Evolutionary conservation across 2,113 vertebrate species (phyloP), one percentile per base, ranked within the genome.

Genomic region (Gavialis gangeticus): DNA sequence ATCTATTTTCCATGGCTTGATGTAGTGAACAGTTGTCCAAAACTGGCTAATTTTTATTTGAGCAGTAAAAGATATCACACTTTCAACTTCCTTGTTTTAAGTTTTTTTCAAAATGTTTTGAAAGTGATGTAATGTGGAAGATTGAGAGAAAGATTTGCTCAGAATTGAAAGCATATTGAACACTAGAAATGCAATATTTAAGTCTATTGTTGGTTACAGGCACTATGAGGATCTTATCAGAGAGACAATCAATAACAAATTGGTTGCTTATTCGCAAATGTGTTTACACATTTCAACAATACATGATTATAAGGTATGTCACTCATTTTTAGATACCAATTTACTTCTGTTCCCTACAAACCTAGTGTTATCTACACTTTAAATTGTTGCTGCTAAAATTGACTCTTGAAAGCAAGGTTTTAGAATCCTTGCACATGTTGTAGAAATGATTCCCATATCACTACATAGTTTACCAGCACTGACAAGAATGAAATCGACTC

Each of bases 1-100:
- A 55, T 95, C 67, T 95, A 46, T 96, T 96, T 96, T 94, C 82
- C 82, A 81, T 88, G 84, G 78, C 84, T 92, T 92, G 17, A 84
- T 95, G 66, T 90, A 95, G 95, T 89, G 71, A 69, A 54, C 16
- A 34, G 81, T 89, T 96, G 96, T 96, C 94, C 92, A 95, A 79
- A 84, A 83, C 58, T 90, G 94, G 92, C 79, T 93, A 71, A 77
- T 90, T 96, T 94, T 89, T 82, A 83, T 94, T 87, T 93, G 79
- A 90, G 87, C 82, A 94, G 84, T 77, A 90, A 92, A 93, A 95
- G 27, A 80, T 84, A 90, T 96, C 79, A 66, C 86, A 93, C 84
- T 46, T 97, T 94, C 28, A 86, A 75, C 63, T 93, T 88, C 89
- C 86, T 46, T 92, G 71, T 75, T 94, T 94, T 37, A 88, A 95